phyloP scores from a whole-genome alignment of 2,113 vertebrate species.

The Sorex araneus region DNA sequence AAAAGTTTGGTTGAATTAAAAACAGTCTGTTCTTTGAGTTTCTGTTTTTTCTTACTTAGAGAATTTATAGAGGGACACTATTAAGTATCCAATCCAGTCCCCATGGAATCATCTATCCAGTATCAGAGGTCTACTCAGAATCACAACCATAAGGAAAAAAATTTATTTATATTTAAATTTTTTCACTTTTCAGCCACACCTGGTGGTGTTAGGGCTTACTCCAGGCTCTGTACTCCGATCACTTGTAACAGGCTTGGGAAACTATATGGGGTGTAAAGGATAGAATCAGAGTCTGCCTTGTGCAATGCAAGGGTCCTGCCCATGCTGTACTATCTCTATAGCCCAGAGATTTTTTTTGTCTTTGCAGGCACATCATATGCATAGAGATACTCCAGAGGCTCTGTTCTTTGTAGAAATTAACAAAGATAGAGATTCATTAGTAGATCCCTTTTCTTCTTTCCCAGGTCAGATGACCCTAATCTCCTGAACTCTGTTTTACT shows the following conservation, averaged over 20 bases:
- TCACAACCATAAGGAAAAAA: too few relatives aligned
- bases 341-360: too few relatives aligned
- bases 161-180: too few relatives aligned
- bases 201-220: too few relatives aligned
- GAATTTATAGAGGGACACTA: conserved; percentile 3
- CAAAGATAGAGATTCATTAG: not conserved
- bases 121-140: not conserved
- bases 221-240: too few relatives aligned
- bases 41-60: conserved; percentile 38
- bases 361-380: too few relatives aligned
- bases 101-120: not conserved
- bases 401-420: not conserved
- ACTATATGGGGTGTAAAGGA: too few relatives aligned
- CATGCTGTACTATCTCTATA: too few relatives aligned
- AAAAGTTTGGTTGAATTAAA: conserved; percentile 54
- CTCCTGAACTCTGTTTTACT: not conserved
- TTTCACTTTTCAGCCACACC: too few relatives aligned
- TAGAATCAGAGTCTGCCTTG: not conserved
- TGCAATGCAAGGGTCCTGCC: not conserved
- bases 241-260: too few relatives aligned
- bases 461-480: not conserved
- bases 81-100: not conserved
- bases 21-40: conserved; percentile 10
- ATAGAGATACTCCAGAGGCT: not conserved
- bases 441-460: not conserved